Base-by-base conservation (phyloP, 2,888 invertebrate species). In the Thecocarcelia acutangulata region DNA sequence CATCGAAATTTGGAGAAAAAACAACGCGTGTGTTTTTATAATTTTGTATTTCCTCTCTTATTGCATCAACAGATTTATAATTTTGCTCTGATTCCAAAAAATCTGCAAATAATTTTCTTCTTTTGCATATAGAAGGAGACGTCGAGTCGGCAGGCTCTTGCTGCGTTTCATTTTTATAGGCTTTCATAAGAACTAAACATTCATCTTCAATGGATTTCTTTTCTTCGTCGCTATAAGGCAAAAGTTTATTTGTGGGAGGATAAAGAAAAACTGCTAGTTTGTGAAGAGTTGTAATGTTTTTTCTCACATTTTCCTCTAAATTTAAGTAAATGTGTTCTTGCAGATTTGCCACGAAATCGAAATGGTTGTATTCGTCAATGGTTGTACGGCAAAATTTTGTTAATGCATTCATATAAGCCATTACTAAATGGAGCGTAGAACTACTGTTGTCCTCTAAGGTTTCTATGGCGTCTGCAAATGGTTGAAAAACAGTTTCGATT, bases 201-300 rank as follows among this genome's bases (percentile, higher is more conserved):
- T 56, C 69, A 2, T 19, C n/a, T 1, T 69, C 56, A 17, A 69
- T 19, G 4, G 3, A 33, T 58, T 33, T n/a, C n/a, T n/a, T 56
- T 46, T 69, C 56, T 2, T 46, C 9, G 3, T 58, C 33, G 33
- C 13, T 56, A 12, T 58, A 48, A 0, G 33, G 69, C n/a, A 69
- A n/a, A 17, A 69, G 28, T 15, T 58, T 69, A 3, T 58, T 69
- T 4, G 69, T 48, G 58, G 69, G 69, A 19, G 69, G 69, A 46
- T 48, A 69, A 12, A 69, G 69, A 11, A 69, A 69, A 11, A 58
- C 46, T 21, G 70, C 59, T 15, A 70, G 3, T 48, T 59, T 70
- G 40, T 70, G 70, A 1, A 59, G 24, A 50, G 0, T 59, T 50
- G 21, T 40, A 1, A 59, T 50, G 11, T 70, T 70, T 50, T 70